A percentile compares a stretch with the other conserved stretches of the same genome.
Evolutionary conservation across 1,140 invertebrate species (phyloP).

Genomic region (Archivesica marissinica): DNA sequence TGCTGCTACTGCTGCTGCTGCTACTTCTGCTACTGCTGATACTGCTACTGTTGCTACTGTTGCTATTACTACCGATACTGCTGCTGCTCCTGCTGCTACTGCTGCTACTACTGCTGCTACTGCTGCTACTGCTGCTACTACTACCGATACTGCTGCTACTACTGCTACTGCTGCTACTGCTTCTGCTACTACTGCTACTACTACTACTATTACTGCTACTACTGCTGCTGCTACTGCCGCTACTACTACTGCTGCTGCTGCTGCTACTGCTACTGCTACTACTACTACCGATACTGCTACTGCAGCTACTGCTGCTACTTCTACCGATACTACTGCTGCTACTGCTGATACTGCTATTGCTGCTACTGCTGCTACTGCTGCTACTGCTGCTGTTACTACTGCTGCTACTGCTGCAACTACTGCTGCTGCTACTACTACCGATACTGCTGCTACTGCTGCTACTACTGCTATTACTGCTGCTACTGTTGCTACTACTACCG

Average conservation of each 20-base stretch:
- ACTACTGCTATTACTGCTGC: conserved; percentile 35
- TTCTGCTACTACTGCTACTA: conserved; percentile 23
- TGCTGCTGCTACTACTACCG: conserved; percentile 38
- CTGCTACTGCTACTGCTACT: conserved; percentile 6
- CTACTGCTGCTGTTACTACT: conserved; percentile 26
- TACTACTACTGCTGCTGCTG: conserved; percentile 31
- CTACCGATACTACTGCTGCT: conserved; percentile 30
- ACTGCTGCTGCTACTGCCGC: conserved; percentile 25
- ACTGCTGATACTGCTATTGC: conserved; percentile 32
- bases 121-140: conserved; percentile 46
- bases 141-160: conserved; percentile 1
- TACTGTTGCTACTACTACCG: conserved; percentile 52
- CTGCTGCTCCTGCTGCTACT: conserved; percentile 28
- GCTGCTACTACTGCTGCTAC: conserved; percentile 32
- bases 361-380: conserved; percentile 26
- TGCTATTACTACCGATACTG: conserved; percentile 31
- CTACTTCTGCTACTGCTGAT: conserved; percentile 12
- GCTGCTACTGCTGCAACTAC: conserved; percentile 42
- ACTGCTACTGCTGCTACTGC: conserved; percentile 38
- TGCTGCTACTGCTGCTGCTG: conserved; percentile 36
- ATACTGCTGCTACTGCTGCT: conserved; percentile 39
- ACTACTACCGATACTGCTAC: conserved; percentile 32
- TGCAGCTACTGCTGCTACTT: conserved; percentile 14
- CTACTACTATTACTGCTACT: conserved; percentile 39
- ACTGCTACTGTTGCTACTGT: conserved; percentile 50